Evolutionary conservation across 2,888 invertebrate species (phyloP), one percentile per base, ranked within the genome.

Genomic region (Chrysina gloriosa): DNA sequence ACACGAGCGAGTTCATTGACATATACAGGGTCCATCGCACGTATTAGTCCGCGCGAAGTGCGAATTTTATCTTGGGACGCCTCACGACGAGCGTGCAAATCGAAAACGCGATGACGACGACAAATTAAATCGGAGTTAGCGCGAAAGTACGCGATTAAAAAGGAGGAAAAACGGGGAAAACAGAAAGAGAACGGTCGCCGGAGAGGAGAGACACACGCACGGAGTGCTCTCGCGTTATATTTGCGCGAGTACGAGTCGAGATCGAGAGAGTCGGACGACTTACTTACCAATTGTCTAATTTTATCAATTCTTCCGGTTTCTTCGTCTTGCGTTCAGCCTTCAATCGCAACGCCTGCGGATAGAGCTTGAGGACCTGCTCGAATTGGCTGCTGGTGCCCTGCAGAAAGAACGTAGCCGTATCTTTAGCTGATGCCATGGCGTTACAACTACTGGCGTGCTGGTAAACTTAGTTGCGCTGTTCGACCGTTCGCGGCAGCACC

Each of bases 271-370:
- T 9, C 11, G 16, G 31, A 27, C 16, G 48, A 23, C 21, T 80
- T 82, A 91, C 93, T 94, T 87, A 95, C 96, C 96, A 96, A 84
- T 94, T 92, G 87, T 96, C 96, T 87, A 96, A 88, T 86, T 96
- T 95, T 85, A 96, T 92, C 82, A 96, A 89, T 85, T 96, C 96
- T 84, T 96, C 96, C 67, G 96, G 94, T 86, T 93, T 96, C 88
- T 96, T 96, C 83, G 90, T 91, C 84, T 93, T 94, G 84, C 89
- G 90, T 84, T 95, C 93, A 72, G 96, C 95, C 86, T 96, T 96
- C 78, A 96, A 85, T 86, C 91, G 91, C 77, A 96, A 87, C 77
- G 95, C 96, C 87, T 95, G 91, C 79, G 95, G 95, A 86, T 96
- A 96, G 81, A 96, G 87, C 86, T 93, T 92, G 82, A 94, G 89